Percentiles rank a stretch among this genome's conserved stretches.
These are phyloP conservation scores for Eciton burchellii DNA, from an alignment of 1,140 invertebrate genomes.

Conservation along the genomic window DNA sequence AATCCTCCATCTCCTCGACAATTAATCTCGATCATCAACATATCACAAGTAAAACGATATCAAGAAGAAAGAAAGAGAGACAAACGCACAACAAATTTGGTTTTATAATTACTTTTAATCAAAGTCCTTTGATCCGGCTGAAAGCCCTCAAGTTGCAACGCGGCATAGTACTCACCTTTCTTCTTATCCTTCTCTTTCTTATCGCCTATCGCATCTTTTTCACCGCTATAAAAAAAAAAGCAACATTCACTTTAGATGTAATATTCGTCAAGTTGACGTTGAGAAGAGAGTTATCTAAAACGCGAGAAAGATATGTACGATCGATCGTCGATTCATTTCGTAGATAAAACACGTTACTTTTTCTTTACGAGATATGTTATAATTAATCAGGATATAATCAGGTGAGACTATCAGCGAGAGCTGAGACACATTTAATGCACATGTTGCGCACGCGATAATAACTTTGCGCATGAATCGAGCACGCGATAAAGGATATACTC, in stretches of 20 bases:
- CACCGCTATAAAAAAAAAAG: slow-evolving; percentile 76
- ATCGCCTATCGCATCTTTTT: slow-evolving; percentile 80
- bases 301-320: not conserved
- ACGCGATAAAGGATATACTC: no score
- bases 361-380: no score
- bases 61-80: slow-evolving; percentile 23
- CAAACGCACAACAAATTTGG: not conserved
- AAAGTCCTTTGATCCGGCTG: slow-evolving; percentile 13
- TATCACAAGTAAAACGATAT: slow-evolving; percentile 13
- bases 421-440: no score
- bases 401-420: no score
- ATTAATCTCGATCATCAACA: not conserved
- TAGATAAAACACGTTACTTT: no score
- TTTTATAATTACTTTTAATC: slow-evolving; percentile 43
- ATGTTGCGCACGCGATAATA: no score
- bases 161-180: slow-evolving; percentile 76
- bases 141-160: slow-evolving; percentile 17
- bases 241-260: not conserved
- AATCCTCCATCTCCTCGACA: not conserved
- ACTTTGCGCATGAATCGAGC: no score
- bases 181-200: slow-evolving; percentile 85
- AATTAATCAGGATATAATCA: no score
- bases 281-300: not conserved
- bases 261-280: not conserved
- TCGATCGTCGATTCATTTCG: no score